Evolutionary conservation across 2,113 vertebrate genomes (phyloP), one percentile per base, ranked within the genome.

Genomic region (Stegastes partitus): DNA sequence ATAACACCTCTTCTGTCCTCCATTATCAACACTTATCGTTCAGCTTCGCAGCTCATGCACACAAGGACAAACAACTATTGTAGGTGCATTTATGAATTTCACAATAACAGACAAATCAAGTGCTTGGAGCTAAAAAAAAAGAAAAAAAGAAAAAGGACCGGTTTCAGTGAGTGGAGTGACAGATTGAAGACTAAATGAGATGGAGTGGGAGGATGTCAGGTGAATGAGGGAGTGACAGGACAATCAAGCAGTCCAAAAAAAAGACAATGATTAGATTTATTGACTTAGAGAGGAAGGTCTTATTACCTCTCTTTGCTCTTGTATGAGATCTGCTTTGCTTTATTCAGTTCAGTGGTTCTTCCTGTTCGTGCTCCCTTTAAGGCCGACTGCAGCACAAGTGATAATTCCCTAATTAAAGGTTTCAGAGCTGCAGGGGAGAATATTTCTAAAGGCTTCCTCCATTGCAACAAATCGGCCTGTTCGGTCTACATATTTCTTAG

Each of bases 371-470:
- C 65, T 71, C 26, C 53, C 78, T 81, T 89, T 74, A 18, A 78
- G 77, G 15, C n/a, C 77, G 54, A 61, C 77, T 87, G 74, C 58
- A 74, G 73, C 16, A 11, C 55, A 83, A 87, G 79, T 69, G 76
- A 74, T 84, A 73, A 88, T 87, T 87, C 74, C 45, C 67, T 87
- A 87, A 89, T 83, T 84, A 71, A 90, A 85, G 77, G 78, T 85
- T 89, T 82, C 51, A 57, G 44, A 63, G 71, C 83, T 74, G 83
- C n/a, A 61, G 67, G 79, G 74, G 21, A 72, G 74, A 74, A 66
- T 54, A 58, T 77, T 84, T 74, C 65, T 77, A 39, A 65, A 34
- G 76, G 66, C 23, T 79, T 71, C 69, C n/a, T 81, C 21, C 59
- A 58, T 84, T 39, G 76, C n/a, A 67, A 68, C 18, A 79, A 68